Percentiles rank a stretch among this genome's conserved stretches.
Evolutionary conservation across 2,797 vertebrate species (phyloP).

Genomic region (Betta splendens): DNA sequence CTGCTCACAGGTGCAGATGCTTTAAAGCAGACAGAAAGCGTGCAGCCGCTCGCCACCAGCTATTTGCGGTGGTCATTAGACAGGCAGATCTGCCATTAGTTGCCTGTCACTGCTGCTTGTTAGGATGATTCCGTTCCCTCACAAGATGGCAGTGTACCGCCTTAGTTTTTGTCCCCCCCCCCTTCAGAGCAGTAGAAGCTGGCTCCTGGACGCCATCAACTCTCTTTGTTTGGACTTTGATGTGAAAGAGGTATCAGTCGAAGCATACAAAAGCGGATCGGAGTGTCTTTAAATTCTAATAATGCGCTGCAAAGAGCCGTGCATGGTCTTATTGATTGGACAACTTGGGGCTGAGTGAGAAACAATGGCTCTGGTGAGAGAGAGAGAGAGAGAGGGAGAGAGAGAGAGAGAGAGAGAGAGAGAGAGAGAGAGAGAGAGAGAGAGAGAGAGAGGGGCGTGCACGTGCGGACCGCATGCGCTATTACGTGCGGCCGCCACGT

Average conservation of each 20-base stretch:
- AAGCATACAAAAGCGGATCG: constrained; percentile 63
- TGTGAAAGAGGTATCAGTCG: constrained; percentile 57
- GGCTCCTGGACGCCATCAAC: constrained; percentile 46
- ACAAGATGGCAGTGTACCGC: constrained; percentile 85
- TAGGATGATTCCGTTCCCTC: constrained; percentile 62
- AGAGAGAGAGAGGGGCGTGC: too few species aligned
- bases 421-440: too few species aligned
- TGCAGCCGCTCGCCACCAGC: constrained; percentile 35
- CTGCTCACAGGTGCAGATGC: constrained; percentile 25
- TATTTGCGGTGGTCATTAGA: constrained; percentile 48
- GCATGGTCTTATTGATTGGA: constrained; percentile 57
- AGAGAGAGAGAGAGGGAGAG: too few species aligned
- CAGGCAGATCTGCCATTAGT: constrained; percentile 41
- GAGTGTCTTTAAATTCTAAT: constrained; percentile 62
- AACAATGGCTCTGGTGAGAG: constrained; percentile 52
- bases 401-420: too few species aligned
- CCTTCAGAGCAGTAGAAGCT: constrained; percentile 21
- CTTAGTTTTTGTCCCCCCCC: constrained; percentile 53
- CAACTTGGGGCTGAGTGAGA: constrained; percentile 50
- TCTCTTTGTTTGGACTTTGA: constrained; percentile 60
- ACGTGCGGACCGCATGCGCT: constrained; percentile 15
- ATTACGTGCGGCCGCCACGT: constrained; percentile 49
- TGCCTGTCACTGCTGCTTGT: constrained; percentile 30
- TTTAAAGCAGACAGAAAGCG: constrained; percentile 44
- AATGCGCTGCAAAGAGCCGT: constrained; percentile 58